Conservation (phyloP, 2,113 vertebrate species). For the Poeciliopsis turrubarensis region DNA sequence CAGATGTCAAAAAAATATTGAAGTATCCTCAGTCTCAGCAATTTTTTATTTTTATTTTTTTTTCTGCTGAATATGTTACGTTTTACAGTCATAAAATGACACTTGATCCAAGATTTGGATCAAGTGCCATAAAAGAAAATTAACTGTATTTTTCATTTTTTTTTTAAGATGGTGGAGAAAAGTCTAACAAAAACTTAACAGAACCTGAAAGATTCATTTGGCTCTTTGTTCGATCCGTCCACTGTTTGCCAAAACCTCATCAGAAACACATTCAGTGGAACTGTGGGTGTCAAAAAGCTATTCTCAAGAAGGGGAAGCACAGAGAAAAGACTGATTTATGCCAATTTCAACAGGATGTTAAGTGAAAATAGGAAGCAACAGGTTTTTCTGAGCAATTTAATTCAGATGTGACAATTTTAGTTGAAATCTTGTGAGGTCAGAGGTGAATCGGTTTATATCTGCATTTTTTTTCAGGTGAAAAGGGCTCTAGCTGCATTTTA, state of each 20-base stretch:
- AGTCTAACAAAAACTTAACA: neutral
- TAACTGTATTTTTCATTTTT: neutral
- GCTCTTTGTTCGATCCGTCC: neutral
- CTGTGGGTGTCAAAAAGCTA: constrained; percentile 2
- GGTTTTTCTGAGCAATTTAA: neutral
- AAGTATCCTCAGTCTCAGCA: too few relatives aligned
- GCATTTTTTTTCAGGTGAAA: neutral
- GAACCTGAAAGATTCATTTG: constrained; percentile 6
- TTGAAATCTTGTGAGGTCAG: neutral
- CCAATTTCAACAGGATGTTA: constrained; percentile 7
- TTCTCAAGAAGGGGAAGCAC: neutral
- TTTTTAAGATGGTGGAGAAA: neutral
- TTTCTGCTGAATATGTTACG: neutral
- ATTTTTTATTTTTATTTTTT: too few relatives aligned
- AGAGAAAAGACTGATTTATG: neutral
- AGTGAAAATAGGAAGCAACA: neutral
- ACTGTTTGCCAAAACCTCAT: neutral
- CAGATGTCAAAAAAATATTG: neutral
- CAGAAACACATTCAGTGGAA: neutral
- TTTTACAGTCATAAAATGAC: neutral
- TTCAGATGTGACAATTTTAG: neutral
- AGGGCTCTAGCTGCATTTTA: neutral
- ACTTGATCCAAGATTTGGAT: neutral
- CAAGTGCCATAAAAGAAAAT: neutral
- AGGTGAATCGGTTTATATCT: neutral